Evolutionary conservation across 2,888 invertebrate genomes (phyloP).

Genomic region (Pammene fasciana): DNA sequence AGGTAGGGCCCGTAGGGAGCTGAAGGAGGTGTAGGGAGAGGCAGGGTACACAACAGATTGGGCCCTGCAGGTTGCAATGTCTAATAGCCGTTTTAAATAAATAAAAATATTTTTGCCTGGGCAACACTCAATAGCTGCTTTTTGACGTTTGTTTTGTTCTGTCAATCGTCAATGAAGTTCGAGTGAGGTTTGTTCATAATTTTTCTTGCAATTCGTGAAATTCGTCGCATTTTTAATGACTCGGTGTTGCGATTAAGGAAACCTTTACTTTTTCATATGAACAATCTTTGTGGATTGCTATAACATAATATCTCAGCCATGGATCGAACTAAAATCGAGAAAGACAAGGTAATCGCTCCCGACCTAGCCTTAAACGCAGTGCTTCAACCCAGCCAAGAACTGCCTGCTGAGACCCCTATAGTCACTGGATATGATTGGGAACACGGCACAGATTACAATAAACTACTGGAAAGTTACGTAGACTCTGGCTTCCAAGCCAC

Average conservation of each 20-base stretch:
- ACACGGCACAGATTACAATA: constrained; percentile 92
- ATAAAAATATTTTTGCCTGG: constrained; percentile 1
- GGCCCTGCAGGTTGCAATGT: too few species aligned
- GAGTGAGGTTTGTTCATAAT: neutral
- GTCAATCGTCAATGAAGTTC: constrained; percentile 6
- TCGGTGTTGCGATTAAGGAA: constrained; percentile 8
- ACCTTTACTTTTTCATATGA: constrained; percentile 23
- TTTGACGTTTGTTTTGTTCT: constrained; percentile 18
- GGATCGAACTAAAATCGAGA: constrained; percentile 53
- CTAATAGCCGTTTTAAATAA: too few species aligned
- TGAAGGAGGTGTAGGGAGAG: too few species aligned
- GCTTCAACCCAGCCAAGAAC: constrained; percentile 85
- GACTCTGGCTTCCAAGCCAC: constrained; percentile 98
- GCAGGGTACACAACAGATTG: too few species aligned
- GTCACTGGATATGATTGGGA: constrained; percentile 97
- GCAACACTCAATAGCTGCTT: constrained; percentile 30
- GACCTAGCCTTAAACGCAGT: constrained; percentile 88
- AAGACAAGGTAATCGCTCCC: constrained; percentile 62
- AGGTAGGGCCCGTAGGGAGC: too few species aligned
- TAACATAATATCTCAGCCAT: constrained; percentile 56
- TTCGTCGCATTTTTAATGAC: constrained; percentile 19
- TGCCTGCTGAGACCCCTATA: constrained; percentile 86
- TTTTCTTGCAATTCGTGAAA: too few species aligned
- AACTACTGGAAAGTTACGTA: constrained; percentile 90
- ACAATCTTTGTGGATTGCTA: constrained; percentile 4